Percentiles rank a stretch among this genome's conserved stretches.
Conservation (phyloP, 2,113 vertebrate genomes). For the Oncorhynchus kisutch region DNA sequence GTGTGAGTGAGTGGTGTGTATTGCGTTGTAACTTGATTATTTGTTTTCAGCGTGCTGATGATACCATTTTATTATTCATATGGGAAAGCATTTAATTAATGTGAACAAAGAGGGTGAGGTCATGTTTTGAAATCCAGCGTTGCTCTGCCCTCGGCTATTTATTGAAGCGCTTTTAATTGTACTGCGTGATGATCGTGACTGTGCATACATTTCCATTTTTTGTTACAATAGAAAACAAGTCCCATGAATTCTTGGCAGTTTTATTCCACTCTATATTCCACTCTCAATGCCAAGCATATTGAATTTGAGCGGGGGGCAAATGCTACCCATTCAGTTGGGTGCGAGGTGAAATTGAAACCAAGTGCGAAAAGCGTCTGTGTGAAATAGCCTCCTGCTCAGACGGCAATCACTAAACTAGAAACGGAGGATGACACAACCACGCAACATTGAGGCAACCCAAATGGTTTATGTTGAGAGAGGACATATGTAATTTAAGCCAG, state of each 20-base stretch:
- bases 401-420: not conserved
- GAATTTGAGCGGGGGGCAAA: not conserved
- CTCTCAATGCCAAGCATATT: not conserved
- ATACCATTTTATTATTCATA: not conserved
- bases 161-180: slow-evolving; percentile 3
- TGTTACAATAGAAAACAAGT: not conserved
- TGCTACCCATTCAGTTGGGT: not conserved
- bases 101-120: slow-evolving; percentile 13
- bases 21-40: not conserved
- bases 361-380: not conserved
- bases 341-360: slow-evolving; percentile 9
- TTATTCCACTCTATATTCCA: not conserved
- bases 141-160: slow-evolving; percentile 4
- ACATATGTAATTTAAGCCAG: no score
- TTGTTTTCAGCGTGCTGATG: not conserved
- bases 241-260: not conserved
- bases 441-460: not conserved
- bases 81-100: not conserved
- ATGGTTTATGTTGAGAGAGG: not conserved
- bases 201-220: not conserved
- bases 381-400: slow-evolving; percentile 6
- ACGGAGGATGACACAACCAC: not conserved
- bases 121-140: not conserved
- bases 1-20: not conserved
- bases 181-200: not conserved